phyloP scores from a whole-genome alignment of 2,888 invertebrate genomes.

The Strigamia crassipes region DNA sequence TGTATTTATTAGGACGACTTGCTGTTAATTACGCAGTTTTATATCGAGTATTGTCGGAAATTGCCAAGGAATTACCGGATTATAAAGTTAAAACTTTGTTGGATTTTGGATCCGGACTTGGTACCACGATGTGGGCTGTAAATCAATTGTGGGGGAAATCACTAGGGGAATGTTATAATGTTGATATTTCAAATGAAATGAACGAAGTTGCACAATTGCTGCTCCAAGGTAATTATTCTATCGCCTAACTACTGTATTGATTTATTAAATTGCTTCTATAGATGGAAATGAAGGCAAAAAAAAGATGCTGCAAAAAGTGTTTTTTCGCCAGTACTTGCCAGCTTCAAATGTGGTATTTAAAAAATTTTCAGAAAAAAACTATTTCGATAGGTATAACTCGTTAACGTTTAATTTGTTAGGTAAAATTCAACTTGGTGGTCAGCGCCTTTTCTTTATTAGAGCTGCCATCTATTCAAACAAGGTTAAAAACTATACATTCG shows the following conservation, averaged over 20 bases:
- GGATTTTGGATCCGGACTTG: constrained; percentile 91
- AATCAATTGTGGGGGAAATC: constrained; percentile 71
- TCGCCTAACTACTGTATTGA: constrained; percentile 24
- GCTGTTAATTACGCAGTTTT: constrained; percentile 77
- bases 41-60: constrained; percentile 72
- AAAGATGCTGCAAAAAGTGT: constrained; percentile 67
- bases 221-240: constrained; percentile 61
- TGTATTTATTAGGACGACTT: constrained; percentile 74
- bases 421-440: constrained; percentile 1
- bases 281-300: constrained; percentile 68
- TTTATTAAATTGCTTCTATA: constrained; percentile 20
- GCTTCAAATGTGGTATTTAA: constrained; percentile 63
- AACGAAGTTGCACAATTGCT: constrained; percentile 77
- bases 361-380: too few species aligned
- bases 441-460: background rate
- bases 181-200: constrained; percentile 82
- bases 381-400: too few species aligned
- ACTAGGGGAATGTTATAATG: constrained; percentile 80
- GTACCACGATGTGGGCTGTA: constrained; percentile 84
- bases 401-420: background rate
- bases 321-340: constrained; percentile 81
- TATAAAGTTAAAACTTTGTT: constrained; percentile 79
- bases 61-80: constrained; percentile 56
- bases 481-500: background rate
- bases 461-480: constrained; percentile 25